A percentile compares a stretch with the other conserved stretches of the same genome.
These are phyloP conservation scores for Meliscaeva auricollis DNA, from an alignment of 2,888 invertebrate genomes.

Conservation along the genomic window DNA sequence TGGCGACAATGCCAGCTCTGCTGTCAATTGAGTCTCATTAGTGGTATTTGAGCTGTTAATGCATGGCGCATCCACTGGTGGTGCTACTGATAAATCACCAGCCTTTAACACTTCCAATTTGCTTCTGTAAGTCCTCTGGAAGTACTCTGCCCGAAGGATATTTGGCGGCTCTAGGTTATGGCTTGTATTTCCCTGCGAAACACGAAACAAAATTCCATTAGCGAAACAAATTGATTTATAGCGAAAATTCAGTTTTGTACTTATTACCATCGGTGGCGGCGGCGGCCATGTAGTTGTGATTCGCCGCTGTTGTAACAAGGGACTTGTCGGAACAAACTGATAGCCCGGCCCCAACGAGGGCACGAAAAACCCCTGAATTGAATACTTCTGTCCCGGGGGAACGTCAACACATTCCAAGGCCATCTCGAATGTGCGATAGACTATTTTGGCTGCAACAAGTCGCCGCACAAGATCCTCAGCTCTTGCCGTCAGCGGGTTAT, in stretches of 20 bases:
- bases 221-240: constrained; percentile 41
- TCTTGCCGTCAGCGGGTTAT: constrained; percentile 57
- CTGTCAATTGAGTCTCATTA: constrained; percentile 53
- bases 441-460: constrained; percentile 78
- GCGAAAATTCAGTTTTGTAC: constrained; percentile 24
- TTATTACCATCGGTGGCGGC: constrained; percentile 52
- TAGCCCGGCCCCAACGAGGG: constrained; percentile 78
- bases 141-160: constrained; percentile 77
- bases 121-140: constrained; percentile 77
- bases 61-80: constrained; percentile 78
- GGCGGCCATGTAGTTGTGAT: constrained; percentile 60
- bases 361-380: constrained; percentile 79
- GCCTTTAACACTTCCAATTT: constrained; percentile 78
- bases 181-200: constrained; percentile 64
- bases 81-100: constrained; percentile 77
- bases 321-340: constrained; percentile 79
- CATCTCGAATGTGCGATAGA: constrained; percentile 78
- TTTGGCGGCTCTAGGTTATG: constrained; percentile 75
- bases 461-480: constrained; percentile 76
- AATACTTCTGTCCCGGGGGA: constrained; percentile 76
- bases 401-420: constrained; percentile 77
- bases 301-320: constrained; percentile 78
- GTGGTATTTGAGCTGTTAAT: constrained; percentile 77
- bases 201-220: constrained; percentile 55
- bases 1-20: constrained; percentile 7